These are phyloP conservation scores for Tribolium castaneum DNA, from an alignment of 1,140 invertebrate genomes.

Conservation along the genomic window DNA sequence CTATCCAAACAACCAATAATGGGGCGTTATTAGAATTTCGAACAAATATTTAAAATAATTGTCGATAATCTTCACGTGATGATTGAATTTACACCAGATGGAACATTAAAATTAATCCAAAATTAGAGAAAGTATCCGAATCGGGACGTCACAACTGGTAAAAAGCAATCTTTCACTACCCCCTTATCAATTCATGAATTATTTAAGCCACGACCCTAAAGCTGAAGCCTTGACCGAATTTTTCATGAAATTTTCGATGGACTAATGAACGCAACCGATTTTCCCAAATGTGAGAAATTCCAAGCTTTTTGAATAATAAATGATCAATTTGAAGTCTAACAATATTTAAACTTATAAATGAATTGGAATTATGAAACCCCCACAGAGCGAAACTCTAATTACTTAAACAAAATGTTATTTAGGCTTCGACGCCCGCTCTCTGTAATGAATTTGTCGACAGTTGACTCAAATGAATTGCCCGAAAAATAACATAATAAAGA, in stretches of 20 bases:
- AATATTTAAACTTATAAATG: conserved; percentile 29
- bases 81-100: conserved; percentile 26
- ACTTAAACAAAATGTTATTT: conserved; percentile 17
- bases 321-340: conserved; percentile 15
- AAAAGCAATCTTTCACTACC: conserved; percentile 34
- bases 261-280: conserved; percentile 4
- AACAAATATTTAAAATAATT: conserved; percentile 32
- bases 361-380: conserved; percentile 10
- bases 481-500: conserved; percentile 18
- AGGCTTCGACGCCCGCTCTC: background rate
- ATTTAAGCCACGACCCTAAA: conserved; percentile 7
- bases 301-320: conserved; percentile 18
- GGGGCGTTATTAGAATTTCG: conserved; percentile 3
- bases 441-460: background rate
- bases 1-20: conserved; percentile 7
- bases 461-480: conserved; percentile 4
- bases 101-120: conserved; percentile 20
- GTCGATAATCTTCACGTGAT: conserved; percentile 23
- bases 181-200: conserved; percentile 34
- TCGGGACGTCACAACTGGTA: conserved; percentile 24
- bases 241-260: conserved; percentile 2
- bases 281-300: conserved; percentile 22
- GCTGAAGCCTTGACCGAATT: background rate
- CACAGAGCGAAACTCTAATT: conserved; percentile 2
- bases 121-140: conserved; percentile 1